These are phyloP conservation scores for Ciconia stormi DNA, from an alignment of 2,113 vertebrate species.

Conservation along the genomic window DNA sequence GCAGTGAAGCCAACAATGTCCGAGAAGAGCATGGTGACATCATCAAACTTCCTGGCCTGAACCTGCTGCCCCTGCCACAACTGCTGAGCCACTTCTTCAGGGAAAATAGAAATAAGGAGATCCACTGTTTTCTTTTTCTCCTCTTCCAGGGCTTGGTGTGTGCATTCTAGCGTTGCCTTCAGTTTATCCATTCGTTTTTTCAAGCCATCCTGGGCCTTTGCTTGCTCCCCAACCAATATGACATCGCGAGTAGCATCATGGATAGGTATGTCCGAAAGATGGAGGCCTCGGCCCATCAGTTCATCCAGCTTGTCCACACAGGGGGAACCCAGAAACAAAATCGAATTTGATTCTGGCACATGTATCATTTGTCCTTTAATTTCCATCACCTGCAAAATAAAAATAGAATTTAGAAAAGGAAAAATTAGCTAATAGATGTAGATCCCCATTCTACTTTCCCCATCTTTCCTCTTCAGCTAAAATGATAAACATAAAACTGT, in stretches of 20 bases:
- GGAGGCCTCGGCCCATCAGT: constrained; percentile 94
- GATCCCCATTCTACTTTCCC: background rate
- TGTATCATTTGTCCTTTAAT: constrained; percentile 99
- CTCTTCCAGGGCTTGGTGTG: constrained; percentile 94
- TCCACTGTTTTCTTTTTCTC: constrained; percentile 97
- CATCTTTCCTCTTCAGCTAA: background rate
- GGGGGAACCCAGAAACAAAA: constrained; percentile 96
- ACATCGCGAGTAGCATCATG: constrained; percentile 97
- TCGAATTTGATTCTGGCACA: constrained; percentile 89
- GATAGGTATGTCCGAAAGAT: constrained; percentile 96
- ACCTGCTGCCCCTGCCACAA: constrained; percentile 95
- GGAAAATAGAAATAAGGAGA: constrained; percentile 97
- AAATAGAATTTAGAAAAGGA: background rate
- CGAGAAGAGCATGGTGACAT: constrained; percentile 98
- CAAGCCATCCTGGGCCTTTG: constrained; percentile 95
- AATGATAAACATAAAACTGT: background rate
- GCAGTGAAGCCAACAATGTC: constrained; percentile 99
- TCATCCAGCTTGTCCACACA: constrained; percentile 98
- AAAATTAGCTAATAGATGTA: background rate
- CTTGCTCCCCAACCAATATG: constrained; percentile 96
- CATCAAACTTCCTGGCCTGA: constrained; percentile 94
- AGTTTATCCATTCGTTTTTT: constrained; percentile 99
- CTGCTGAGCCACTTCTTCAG: constrained; percentile 94
- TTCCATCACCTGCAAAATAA: constrained; percentile 91
- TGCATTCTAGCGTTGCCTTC: constrained; percentile 93